phyloP scores from a whole-genome alignment of 2,113 vertebrate genomes.

The Chloropsis hardwickii region DNA sequence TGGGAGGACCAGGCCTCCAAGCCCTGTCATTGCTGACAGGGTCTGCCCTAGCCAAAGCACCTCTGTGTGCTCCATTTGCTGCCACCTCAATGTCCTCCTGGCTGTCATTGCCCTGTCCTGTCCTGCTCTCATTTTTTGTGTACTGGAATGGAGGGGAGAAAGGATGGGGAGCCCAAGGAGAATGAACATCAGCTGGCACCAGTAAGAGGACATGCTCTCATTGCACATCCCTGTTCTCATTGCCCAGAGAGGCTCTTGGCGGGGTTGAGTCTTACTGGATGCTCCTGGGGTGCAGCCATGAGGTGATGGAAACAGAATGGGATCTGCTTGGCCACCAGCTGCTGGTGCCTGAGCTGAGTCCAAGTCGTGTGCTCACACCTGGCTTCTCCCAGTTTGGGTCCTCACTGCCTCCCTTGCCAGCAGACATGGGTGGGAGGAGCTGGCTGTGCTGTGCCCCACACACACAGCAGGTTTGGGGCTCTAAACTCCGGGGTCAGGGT shows the following conservation, averaged over 20 bases:
- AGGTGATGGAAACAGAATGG: not conserved
- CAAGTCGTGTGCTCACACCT: fast-evolving
- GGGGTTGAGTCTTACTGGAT: not conserved
- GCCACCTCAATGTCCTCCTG: not conserved
- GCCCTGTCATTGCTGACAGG: not conserved
- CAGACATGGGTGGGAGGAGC: fast-evolving
- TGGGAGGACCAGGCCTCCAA: not conserved
- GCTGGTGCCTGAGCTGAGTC: fast-evolving
- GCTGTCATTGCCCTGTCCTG: not conserved
- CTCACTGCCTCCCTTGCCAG: not conserved
- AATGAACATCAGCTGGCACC: not conserved
- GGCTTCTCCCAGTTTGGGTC: not conserved
- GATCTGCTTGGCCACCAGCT: not conserved
- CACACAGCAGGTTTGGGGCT: not conserved
- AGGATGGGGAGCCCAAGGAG: not conserved
- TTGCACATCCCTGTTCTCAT: not conserved
- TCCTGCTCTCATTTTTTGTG: not conserved
- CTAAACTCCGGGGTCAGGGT: not conserved
- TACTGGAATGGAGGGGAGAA: not conserved
- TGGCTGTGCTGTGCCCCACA: fast-evolving
- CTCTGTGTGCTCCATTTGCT: not conserved
- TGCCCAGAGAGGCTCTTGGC: not conserved
- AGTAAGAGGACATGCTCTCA: fast-evolving
- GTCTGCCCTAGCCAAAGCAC: not conserved
- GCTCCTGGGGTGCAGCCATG: not conserved